phyloP scores from a whole-genome alignment of 2,888 invertebrate species.

The Allacma fusca region DNA sequence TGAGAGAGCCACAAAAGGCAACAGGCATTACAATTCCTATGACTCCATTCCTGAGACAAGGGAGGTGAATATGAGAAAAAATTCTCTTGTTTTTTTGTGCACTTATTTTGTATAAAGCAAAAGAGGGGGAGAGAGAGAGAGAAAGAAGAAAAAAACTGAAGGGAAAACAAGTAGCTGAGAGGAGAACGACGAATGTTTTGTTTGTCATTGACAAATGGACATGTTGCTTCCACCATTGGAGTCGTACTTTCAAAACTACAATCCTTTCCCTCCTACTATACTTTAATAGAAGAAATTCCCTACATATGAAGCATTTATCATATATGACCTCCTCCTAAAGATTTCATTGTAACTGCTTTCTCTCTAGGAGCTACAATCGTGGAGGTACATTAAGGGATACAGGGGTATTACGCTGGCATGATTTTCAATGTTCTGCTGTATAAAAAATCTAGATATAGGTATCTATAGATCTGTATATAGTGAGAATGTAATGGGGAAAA shows the following conservation, averaged over 20 bases:
- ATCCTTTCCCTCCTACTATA: background rate
- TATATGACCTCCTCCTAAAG: too few relatives aligned
- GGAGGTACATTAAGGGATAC: too few relatives aligned
- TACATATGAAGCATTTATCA: constrained; percentile 30
- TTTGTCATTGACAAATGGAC: constrained; percentile 40
- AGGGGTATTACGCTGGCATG: too few relatives aligned
- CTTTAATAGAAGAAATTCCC: constrained; percentile 20
- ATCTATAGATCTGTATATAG: too few relatives aligned
- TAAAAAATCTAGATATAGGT: too few relatives aligned
- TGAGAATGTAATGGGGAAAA: too few relatives aligned
- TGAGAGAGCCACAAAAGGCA: background rate
- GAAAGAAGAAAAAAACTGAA: background rate
- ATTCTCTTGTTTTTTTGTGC: background rate
- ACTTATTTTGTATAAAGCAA: background rate
- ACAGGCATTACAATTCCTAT: too few relatives aligned
- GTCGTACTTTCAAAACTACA: too few relatives aligned
- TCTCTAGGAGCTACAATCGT: too few relatives aligned
- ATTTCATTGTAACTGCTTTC: too few relatives aligned
- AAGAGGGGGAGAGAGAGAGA: background rate
- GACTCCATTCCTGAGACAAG: background rate
- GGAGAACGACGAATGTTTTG: constrained; percentile 14
- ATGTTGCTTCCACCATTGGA: constrained; percentile 33
- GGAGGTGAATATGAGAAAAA: background rate
- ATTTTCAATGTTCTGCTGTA: too few relatives aligned
- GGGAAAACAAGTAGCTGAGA: background rate